phyloP scores from a whole-genome alignment of 2,888 invertebrate species.

The Heliconius hortense region DNA sequence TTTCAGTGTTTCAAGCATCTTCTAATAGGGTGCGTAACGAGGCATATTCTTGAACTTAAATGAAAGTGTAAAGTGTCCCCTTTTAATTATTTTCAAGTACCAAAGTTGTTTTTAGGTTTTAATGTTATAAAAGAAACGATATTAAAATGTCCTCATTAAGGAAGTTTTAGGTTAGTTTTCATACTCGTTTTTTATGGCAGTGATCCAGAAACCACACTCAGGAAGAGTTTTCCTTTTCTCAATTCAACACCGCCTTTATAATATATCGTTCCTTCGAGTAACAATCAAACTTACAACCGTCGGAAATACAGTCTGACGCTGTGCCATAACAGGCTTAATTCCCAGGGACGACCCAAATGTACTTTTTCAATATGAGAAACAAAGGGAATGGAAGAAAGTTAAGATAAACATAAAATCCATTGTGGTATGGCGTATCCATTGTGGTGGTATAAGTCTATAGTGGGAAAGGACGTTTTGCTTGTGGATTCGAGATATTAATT shows the following conservation, averaged over 20 bases:
- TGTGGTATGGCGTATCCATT: no score
- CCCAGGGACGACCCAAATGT: background rate
- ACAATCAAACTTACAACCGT: no score
- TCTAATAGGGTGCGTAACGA: constrained; percentile 32
- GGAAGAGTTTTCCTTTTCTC: no score
- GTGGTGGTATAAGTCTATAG: no score
- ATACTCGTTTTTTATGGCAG: background rate
- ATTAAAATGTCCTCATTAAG: constrained; percentile 19
- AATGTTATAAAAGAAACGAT: background rate
- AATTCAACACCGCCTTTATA: no score
- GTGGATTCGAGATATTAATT: no score
- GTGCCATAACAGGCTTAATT: no score
- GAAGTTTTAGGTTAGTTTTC: constrained; percentile 3
- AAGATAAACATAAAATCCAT: no score
- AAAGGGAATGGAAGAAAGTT: no score
- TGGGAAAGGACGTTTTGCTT: no score
- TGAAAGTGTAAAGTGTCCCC: constrained; percentile 24
- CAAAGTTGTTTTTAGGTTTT: constrained; percentile 24
- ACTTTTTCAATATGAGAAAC: background rate
- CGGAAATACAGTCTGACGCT: no score
- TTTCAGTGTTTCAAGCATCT: constrained; percentile 20
- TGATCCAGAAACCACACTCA: background rate
- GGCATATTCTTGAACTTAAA: constrained; percentile 26
- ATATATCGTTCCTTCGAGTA: no score
- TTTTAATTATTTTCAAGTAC: constrained; percentile 27